Conservation (phyloP, 2,113 vertebrate genomes). For the Anhinga rufa region DNA sequence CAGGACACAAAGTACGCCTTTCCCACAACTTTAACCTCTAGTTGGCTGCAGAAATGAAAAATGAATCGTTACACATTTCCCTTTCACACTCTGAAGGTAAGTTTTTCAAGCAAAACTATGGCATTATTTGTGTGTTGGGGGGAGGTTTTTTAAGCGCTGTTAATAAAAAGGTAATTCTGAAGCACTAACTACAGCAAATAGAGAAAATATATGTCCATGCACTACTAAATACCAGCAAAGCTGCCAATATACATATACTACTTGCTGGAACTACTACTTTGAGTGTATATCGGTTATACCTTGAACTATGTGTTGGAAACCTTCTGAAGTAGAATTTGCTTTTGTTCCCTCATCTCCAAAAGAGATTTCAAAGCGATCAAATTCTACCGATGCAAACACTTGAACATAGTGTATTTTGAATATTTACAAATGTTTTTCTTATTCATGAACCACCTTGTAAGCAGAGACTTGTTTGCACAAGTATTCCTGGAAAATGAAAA, state of each 20-base stretch:
- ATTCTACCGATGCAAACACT: background rate
- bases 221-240: background rate
- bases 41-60: background rate
- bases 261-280: background rate
- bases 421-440: conserved; percentile 30
- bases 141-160: background rate
- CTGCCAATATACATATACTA: background rate
- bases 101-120: background rate
- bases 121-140: background rate
- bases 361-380: background rate
- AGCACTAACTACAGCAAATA: background rate
- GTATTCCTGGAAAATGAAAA: conserved; percentile 5
- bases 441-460: background rate
- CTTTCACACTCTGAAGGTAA: background rate
- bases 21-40: background rate
- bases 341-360: background rate
- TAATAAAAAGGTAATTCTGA: background rate
- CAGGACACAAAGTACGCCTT: background rate
- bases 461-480: background rate
- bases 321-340: background rate
- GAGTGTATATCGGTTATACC: background rate
- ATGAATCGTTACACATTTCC: background rate
- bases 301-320: background rate
- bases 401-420: background rate
- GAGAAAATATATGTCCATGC: background rate